Base-by-base conservation (phyloP, 2,888 invertebrate genomes). In the Apodemia hepburni region DNA sequence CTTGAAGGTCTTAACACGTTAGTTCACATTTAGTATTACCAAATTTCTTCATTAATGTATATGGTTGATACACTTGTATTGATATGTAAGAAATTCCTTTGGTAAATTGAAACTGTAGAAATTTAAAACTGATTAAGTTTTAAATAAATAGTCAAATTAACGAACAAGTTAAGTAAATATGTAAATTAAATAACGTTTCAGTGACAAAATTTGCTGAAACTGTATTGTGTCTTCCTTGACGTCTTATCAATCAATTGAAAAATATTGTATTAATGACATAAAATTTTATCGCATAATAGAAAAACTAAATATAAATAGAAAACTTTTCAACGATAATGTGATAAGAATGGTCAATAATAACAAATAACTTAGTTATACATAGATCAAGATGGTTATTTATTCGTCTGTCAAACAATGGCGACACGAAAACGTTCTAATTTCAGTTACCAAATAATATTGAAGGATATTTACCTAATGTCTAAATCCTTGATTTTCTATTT, bases 331-430 rank as follows among this genome's bases (percentile, higher is more conserved):
- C 27, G 18, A 60, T 61, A 61, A 63, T 66, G 62, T 68, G 71
- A 69, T 70, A 72, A 71, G 64, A 69, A 70, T 63, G 69, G 73
- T 72, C 71, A 75, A 76, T 74, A 75, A 77, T 72, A 77, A 75
- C 73, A 76, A 73, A 72, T 72, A 69, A 66, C 66, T 69, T 72
- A 71, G 66, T 66, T 75, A 70, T 72, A 73, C 72, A 71, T 73
- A 73, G 68, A 70, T 71, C 71, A 71, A 71, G 71, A 73, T 74
- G 73, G 73, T 74, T 75, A 73, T 73, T 72, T 72, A 76, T 75
- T 73, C 70, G 70, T 66, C 74, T 76, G 89, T 86, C 89, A 89
- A 87, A 90, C 88, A 92, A 92, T 92, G 92, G 91, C 92, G 90
- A 90, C 91, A 82, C 80, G 75, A 75, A 78, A 79, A 73, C 72